phyloP scores from a whole-genome alignment of 2,888 invertebrate genomes.

The Lepidochitona cinerea region DNA sequence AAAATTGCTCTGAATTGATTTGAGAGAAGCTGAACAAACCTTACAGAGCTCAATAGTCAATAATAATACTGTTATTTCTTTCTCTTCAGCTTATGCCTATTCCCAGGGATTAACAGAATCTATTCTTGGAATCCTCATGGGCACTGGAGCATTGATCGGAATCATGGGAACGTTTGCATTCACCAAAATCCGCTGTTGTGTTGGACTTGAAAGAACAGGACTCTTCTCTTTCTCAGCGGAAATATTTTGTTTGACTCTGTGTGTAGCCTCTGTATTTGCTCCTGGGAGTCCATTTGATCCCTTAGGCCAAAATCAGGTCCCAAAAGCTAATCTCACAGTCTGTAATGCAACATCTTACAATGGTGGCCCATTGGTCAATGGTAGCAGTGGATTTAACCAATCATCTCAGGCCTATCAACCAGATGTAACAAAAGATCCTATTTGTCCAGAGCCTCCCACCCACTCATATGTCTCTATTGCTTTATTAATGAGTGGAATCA shows the following conservation, averaged over 20 bases:
- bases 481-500: constrained; percentile 64
- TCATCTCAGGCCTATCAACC: too few species aligned
- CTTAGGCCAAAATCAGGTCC: too few species aligned
- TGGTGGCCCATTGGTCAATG: too few species aligned
- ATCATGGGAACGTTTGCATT: constrained; percentile 71
- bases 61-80: too few species aligned
- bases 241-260: constrained; percentile 62
- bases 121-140: constrained; percentile 68
- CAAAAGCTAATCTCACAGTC: too few species aligned
- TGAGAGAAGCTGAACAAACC: too few species aligned
- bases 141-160: constrained; percentile 69
- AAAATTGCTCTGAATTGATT: too few species aligned
- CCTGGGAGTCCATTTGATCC: constrained; percentile 71
- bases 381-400: too few species aligned
- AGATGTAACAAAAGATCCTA: neutral
- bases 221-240: constrained; percentile 45
- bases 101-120: constrained; percentile 68
- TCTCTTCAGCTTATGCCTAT: constrained; percentile 66
- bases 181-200: constrained; percentile 62
- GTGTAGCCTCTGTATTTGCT: constrained; percentile 70
- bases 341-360: too few species aligned
- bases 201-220: constrained; percentile 58
- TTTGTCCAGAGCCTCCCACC: neutral
- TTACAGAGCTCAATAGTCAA: too few species aligned
- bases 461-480: constrained; percentile 51